Evolutionary conservation across 2,888 invertebrate genomes (phyloP).

Genomic region (Choristoneura rosaceana): DNA sequence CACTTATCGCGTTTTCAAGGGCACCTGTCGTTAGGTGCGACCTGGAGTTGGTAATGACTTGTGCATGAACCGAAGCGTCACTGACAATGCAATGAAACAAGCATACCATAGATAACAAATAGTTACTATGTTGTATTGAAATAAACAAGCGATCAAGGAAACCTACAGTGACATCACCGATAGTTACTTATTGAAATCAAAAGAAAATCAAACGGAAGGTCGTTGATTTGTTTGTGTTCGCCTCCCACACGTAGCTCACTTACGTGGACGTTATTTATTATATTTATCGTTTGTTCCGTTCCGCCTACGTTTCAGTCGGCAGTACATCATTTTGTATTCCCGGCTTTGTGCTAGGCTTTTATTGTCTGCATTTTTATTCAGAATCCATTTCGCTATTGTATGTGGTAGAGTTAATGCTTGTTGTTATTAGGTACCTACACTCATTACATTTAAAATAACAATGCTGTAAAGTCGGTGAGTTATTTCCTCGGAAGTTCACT

Average conservation of each 20-base stretch:
- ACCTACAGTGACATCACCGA: constrained; percentile 27
- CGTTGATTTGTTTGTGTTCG: constrained; percentile 50
- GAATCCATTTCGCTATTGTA: constrained; percentile 26
- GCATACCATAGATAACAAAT: constrained; percentile 26
- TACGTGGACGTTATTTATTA: constrained; percentile 54
- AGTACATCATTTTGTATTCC: constrained; percentile 40
- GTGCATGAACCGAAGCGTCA: constrained; percentile 46
- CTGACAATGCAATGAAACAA: constrained; percentile 30
- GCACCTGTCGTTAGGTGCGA: constrained; percentile 51
- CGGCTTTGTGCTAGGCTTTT: constrained; percentile 42
- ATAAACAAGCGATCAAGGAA: constrained; percentile 7
- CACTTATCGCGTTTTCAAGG: constrained; percentile 73
- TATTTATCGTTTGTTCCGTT: constrained; percentile 49
- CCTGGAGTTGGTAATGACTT: constrained; percentile 63
- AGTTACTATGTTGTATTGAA: constrained; percentile 19
- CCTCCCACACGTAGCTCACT: constrained; percentile 34
- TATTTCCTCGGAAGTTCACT: constrained; percentile 12
- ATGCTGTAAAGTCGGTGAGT: constrained; percentile 9
- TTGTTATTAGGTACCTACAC: constrained; percentile 2
- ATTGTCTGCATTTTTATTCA: constrained; percentile 39
- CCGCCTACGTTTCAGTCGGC: constrained; percentile 51
- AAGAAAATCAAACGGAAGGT: constrained; percentile 45
- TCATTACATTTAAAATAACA: not conserved
- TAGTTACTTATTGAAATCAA: constrained; percentile 27
- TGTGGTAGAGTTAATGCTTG: constrained; percentile 14